Conservation (phyloP, 2,888 invertebrate genomes). For the Timema cristinae region DNA sequence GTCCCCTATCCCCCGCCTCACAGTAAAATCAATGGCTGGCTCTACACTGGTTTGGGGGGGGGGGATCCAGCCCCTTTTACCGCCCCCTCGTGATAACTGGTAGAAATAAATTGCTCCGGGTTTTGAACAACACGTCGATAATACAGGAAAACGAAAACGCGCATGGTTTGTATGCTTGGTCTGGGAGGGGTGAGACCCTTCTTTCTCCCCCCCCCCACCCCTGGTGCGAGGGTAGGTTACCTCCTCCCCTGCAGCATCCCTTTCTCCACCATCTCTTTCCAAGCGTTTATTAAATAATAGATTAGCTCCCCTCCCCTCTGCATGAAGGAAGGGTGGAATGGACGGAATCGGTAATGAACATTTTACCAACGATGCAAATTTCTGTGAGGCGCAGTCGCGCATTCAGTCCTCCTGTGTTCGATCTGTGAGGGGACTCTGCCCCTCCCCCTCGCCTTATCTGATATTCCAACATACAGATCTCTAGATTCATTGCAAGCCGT, state of each 20-base stretch:
- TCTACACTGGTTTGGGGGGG: constrained; percentile 19
- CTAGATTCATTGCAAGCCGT: too few species aligned
- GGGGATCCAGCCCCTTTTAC: constrained; percentile 15
- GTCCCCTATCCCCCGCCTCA: constrained; percentile 26
- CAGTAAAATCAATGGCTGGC: constrained; percentile 41
- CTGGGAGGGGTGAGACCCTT: constrained; percentile 20
- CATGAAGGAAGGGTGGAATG: not conserved
- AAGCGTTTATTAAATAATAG: constrained; percentile 24
- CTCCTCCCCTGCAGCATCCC: constrained; percentile 31
- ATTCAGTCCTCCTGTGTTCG: not conserved
- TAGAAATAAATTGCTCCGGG: constrained; percentile 32
- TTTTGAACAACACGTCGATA: constrained; percentile 32
- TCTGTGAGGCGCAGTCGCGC: not conserved
- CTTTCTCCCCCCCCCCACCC: constrained; percentile 28
- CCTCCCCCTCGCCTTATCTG: too few species aligned
- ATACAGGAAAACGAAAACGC: constrained; percentile 29
- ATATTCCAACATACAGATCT: too few species aligned
- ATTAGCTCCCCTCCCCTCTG: not conserved
- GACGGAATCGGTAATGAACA: constrained; percentile 14
- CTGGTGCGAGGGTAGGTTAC: constrained; percentile 1
- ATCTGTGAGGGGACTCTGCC: constrained; percentile 3
- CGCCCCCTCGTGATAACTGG: constrained; percentile 29
- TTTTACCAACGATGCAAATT: constrained; percentile 9
- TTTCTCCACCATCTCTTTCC: constrained; percentile 28
- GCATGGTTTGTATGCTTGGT: constrained; percentile 22